Evolutionary conservation across 1,140 invertebrate genomes (phyloP).

Genomic region (Aphis craccivora): DNA sequence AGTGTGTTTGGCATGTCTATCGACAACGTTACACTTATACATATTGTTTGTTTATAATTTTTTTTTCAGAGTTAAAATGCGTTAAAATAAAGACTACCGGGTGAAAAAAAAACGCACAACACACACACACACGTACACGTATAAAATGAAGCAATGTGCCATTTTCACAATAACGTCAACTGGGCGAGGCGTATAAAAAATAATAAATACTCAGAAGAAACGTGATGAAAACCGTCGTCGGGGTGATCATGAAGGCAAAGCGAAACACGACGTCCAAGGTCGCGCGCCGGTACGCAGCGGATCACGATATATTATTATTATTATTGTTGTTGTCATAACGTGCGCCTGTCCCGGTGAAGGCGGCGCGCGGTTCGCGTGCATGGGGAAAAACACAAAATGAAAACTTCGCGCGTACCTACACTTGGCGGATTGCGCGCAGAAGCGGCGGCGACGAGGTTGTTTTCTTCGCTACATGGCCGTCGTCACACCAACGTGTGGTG

Average conservation of each 20-base stretch:
- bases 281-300: not conserved
- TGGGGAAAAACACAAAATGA: conserved; percentile 34
- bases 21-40: not conserved
- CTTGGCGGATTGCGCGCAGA: not conserved
- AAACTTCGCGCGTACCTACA: not conserved
- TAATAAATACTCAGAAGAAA: conserved; percentile 27
- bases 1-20: not conserved
- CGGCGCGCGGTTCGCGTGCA: not conserved
- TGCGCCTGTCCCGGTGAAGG: not conserved
- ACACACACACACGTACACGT: not conserved
- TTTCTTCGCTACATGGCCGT: conserved; percentile 44
- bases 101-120: not conserved
- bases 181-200: conserved; percentile 35
- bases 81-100: not conserved
- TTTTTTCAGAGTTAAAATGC: not conserved
- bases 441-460: not conserved
- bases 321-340: not conserved
- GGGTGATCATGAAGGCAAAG: conserved; percentile 46
- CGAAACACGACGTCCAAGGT: conserved; percentile 48
- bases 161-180: conserved; percentile 37
- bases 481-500: not conserved
- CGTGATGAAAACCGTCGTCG: conserved; percentile 43
- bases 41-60: not conserved
- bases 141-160: not conserved
- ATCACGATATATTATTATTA: not conserved